Conservation (phyloP, 1,140 invertebrate genomes). For the Planococcus citri region DNA sequence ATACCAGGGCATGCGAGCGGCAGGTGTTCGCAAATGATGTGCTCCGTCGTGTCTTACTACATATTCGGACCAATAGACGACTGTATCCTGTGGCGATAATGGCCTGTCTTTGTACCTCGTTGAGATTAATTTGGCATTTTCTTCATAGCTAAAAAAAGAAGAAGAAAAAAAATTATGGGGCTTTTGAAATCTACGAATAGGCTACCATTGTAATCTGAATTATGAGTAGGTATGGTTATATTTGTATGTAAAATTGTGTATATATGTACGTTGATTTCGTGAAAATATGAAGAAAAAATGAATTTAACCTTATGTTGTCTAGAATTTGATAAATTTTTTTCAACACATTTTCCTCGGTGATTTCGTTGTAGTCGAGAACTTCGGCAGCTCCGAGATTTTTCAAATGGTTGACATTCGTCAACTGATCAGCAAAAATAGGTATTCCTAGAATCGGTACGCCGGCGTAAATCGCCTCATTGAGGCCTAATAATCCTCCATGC, state of each 20-base stretch:
- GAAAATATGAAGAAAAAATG: background rate
- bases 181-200: too few relatives aligned
- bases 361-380: background rate
- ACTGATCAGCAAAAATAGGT: conserved; percentile 67
- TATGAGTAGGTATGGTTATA: too few relatives aligned
- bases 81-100: conserved; percentile 37
- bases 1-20: conserved; percentile 42
- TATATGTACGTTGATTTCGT: too few relatives aligned
- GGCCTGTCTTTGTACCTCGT: conserved; percentile 22
- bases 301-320: background rate
- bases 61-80: conserved; percentile 48
- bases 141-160: conserved; percentile 19
- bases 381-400: conserved; percentile 1
- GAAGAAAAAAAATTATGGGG: background rate
- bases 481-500: conserved; percentile 64
- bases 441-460: conserved; percentile 62
- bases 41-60: conserved; percentile 44
- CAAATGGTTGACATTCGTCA: conserved; percentile 45
- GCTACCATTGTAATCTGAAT: too few relatives aligned
- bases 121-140: conserved; percentile 8
- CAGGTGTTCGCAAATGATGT: conserved; percentile 40
- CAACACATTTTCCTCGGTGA: conserved; percentile 1
- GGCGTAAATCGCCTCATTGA: conserved; percentile 67
- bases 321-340: background rate
- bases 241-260: too few relatives aligned